Conservation (phyloP, 1,140 invertebrate genomes). For the Halesus radiatus region DNA sequence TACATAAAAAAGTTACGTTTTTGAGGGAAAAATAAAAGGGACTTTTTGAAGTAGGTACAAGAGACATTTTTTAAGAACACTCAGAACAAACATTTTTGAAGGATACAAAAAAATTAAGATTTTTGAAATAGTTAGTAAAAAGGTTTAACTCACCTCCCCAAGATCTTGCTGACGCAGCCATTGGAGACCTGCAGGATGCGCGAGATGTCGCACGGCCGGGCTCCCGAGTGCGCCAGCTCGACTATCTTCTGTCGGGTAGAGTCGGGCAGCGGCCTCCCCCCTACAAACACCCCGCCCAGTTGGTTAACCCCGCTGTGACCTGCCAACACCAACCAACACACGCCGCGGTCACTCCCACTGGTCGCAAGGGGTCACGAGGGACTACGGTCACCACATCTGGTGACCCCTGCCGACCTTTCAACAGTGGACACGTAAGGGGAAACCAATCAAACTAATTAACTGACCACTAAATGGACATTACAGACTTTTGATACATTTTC, state of each 20-base stretch:
- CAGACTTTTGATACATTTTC: no score
- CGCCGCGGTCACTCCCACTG: conserved; percentile 45
- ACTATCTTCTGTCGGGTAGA: conserved; percentile 98
- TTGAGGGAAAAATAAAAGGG: no score
- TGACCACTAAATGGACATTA: no score
- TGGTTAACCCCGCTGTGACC: conserved; percentile 98
- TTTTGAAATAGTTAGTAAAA: not conserved
- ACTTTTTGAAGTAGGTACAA: no score
- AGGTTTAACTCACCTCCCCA: conserved; percentile 77
- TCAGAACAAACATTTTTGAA: no score
- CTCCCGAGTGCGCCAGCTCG: conserved; percentile 96
- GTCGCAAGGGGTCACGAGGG: not conserved
- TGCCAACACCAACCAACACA: conserved; percentile 63
- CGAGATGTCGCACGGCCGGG: conserved; percentile 97
- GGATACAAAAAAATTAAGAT: not conserved
- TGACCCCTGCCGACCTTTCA: not conserved
- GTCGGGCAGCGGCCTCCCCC: conserved; percentile 96
- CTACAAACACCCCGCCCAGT: conserved; percentile 97
- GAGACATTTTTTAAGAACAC: no score
- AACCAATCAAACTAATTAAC: not conserved
- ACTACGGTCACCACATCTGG: not conserved
- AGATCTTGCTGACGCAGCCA: conserved; percentile 91
- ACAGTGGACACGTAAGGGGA: not conserved
- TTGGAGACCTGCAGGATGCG: conserved; percentile 97
- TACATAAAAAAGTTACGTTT: no score